Evolutionary conservation across 2,113 vertebrate species (phyloP).

Genomic region (Circaetus gallicus): DNA sequence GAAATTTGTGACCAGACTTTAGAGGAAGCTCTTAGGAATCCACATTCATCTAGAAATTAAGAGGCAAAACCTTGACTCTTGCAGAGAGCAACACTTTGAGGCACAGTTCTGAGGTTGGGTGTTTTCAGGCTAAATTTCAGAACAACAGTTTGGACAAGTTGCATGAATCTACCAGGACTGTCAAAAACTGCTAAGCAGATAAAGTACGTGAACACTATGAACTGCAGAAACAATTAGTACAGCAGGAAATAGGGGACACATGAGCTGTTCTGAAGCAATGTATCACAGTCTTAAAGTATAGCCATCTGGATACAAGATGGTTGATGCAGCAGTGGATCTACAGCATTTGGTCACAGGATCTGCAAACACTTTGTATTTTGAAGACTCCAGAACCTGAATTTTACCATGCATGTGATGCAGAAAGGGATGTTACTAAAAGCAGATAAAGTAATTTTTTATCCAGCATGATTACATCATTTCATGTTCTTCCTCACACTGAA

Average conservation of each 20-base stretch:
- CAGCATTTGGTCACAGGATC: background rate
- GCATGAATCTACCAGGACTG: background rate
- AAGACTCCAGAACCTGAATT: background rate
- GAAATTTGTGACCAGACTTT: background rate
- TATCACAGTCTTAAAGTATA: background rate
- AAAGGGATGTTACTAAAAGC: background rate
- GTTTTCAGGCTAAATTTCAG: background rate
- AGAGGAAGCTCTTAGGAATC: background rate
- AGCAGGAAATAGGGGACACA: background rate
- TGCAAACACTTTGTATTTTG: background rate
- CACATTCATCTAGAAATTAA: background rate
- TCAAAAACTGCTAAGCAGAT: background rate
- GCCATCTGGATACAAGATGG: too few relatives aligned
- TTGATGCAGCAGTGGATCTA: background rate
- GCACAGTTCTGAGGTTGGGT: background rate
- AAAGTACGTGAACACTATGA: accelerated
- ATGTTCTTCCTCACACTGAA: background rate
- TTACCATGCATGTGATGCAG: background rate
- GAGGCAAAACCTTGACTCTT: background rate
- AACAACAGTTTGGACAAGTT: background rate
- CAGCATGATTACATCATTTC: background rate
- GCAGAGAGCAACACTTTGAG: background rate
- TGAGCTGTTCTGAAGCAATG: background rate
- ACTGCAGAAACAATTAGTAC: background rate
- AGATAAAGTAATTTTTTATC: background rate